A percentile compares a stretch with the other conserved stretches of the same genome.
phyloP scores from a whole-genome alignment of 2,888 invertebrate species.

The Dolichopus griseipennis region DNA sequence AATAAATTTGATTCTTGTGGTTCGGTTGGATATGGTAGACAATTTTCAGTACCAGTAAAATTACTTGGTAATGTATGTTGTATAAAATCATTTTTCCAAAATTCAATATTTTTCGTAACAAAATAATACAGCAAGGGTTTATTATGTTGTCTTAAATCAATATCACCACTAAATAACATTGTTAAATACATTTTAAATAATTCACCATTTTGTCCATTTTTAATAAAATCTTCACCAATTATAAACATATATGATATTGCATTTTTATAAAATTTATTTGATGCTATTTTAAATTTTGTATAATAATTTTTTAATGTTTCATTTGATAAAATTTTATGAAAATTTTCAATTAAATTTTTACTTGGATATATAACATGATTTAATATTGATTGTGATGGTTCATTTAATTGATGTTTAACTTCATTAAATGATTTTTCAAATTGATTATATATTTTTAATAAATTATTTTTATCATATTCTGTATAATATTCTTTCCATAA shows the following conservation, averaged over 20 bases:
- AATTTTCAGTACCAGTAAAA: not conserved
- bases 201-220: not conserved
- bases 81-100: conserved; percentile 9
- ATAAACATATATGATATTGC: not conserved
- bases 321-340: not conserved
- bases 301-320: not conserved
- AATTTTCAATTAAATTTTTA: conserved; percentile 7
- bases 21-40: not conserved
- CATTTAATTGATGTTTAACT: not conserved
- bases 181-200: conserved; percentile 9
- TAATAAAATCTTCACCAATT: conserved; percentile 10
- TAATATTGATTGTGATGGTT: not conserved
- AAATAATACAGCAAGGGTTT: conserved; percentile 8
- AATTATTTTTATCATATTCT: conserved; percentile 2
- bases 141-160: conserved; percentile 7
- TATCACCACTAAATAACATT: conserved; percentile 7
- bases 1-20: conserved; percentile 6
- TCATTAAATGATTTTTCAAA: conserved; percentile 9
- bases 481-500: conserved; percentile 7
- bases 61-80: conserved; percentile 3
- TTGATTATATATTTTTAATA: not conserved
- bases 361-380: conserved; percentile 1
- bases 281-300: not conserved
- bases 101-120: conserved; percentile 8
- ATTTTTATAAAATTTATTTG: conserved; percentile 9